Conservation (phyloP, 2,888 invertebrate species). For the Acanthosepion lycidas region DNA sequence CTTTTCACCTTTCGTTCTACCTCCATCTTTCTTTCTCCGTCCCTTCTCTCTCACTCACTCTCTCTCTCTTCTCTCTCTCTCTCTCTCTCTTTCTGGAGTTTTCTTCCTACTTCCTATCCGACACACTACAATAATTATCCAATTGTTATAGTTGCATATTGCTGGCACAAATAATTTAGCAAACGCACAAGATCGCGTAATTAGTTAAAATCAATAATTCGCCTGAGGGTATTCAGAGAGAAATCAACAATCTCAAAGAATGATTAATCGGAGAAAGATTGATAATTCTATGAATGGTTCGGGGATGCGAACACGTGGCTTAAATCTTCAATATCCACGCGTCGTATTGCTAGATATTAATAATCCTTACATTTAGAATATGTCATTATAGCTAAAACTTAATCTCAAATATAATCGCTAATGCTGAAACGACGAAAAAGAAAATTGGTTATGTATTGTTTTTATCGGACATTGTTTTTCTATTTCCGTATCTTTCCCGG, state of each 20-base stretch:
- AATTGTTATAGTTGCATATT: background rate
- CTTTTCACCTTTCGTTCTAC: too few relatives aligned
- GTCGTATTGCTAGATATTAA: background rate
- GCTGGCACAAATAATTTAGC: background rate
- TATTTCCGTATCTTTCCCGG: too few relatives aligned
- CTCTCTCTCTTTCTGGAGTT: background rate
- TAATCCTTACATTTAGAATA: background rate
- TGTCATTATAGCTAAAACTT: background rate
- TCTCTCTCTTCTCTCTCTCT: background rate
- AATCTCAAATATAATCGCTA: background rate
- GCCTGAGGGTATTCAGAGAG: background rate
- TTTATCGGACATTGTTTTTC: too few relatives aligned
- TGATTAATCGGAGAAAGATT: background rate
- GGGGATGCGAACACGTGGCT: background rate
- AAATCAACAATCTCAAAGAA: background rate
- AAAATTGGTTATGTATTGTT: too few relatives aligned
- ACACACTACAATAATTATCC: background rate
- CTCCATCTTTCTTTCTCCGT: too few relatives aligned
- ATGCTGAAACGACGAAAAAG: background rate
- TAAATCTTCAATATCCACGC: background rate
- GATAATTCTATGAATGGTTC: background rate
- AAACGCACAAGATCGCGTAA: background rate
- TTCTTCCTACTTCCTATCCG: too few relatives aligned
- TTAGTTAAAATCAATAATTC: conserved; percentile 33
- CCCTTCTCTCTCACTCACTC: background rate